Percentiles rank a stretch among this genome's conserved stretches.
These are phyloP conservation scores for Lepisosteus oculatus DNA, from an alignment of 2,113 vertebrate genomes.

Conservation along the genomic window DNA sequence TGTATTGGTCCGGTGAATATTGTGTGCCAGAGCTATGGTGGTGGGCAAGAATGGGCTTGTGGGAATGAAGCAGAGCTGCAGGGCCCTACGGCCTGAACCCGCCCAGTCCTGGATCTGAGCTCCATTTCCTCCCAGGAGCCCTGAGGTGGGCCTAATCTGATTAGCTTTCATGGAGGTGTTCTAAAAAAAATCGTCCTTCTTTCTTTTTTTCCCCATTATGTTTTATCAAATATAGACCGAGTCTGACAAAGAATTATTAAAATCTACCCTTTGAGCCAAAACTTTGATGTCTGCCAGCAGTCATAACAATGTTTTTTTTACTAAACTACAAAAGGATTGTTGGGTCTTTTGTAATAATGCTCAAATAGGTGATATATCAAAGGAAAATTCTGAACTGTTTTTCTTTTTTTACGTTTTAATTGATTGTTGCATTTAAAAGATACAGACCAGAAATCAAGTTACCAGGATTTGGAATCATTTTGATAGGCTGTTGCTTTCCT, in stretches of 20 bases:
- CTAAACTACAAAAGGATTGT: background rate
- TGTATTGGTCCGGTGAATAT: no score
- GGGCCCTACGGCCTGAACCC: no score
- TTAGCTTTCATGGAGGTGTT: background rate
- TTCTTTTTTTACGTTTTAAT: background rate
- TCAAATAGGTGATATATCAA: background rate
- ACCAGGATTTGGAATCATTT: background rate
- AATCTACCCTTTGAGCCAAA: background rate
- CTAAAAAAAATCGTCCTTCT: background rate
- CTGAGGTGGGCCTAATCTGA: background rate
- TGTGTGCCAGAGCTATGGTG: background rate
- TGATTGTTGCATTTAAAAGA: slow-evolving; percentile 15
- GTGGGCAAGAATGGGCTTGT: background rate
- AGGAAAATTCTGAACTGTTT: slow-evolving; percentile 10
- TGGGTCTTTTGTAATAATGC: background rate
- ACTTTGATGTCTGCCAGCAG: slow-evolving; percentile 6
- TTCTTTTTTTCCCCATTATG: background rate
- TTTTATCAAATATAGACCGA: background rate
- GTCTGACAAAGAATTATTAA: slow-evolving; percentile 12
- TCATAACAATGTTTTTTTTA: slow-evolving; percentile 11
- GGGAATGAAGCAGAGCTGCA: no score
- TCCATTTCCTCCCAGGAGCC: background rate
- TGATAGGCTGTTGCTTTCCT: background rate
- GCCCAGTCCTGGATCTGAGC: background rate
- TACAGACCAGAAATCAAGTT: background rate